Conservation (phyloP, 92 coral and sea anemone genomes). For the Ricordea florida region DNA sequence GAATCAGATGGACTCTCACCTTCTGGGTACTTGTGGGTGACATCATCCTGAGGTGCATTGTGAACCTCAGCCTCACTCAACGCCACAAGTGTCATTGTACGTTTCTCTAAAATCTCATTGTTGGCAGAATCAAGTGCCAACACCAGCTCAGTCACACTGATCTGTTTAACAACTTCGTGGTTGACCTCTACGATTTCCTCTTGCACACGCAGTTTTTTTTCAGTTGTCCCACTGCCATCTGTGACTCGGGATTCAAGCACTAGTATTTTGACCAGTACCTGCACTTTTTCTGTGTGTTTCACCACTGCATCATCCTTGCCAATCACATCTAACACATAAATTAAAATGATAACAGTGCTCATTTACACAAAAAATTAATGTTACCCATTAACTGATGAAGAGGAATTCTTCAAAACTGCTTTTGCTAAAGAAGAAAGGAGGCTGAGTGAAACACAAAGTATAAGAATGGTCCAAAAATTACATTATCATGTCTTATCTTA, state of each 20-base stretch:
- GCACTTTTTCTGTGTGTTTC: slow-evolving; percentile 46
- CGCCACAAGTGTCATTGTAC: slow-evolving; percentile 43
- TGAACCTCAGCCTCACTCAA: slow-evolving; percentile 60
- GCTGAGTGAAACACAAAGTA: too few species aligned
- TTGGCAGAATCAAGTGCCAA: slow-evolving; percentile 75
- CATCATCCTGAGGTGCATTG: slow-evolving; percentile 24
- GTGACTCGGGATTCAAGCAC: slow-evolving; percentile 50
- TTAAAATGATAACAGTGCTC: background rate
- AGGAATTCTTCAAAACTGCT: too few species aligned
- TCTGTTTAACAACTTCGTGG: slow-evolving; percentile 68
- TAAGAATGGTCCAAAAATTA: too few species aligned
- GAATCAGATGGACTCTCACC: background rate
- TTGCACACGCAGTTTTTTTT: slow-evolving; percentile 54
- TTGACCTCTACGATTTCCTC: slow-evolving; percentile 69
- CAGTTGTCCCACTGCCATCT: slow-evolving; percentile 2
- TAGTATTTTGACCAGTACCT: slow-evolving; percentile 69
- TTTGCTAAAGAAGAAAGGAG: background rate
- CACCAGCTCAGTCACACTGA: slow-evolving; percentile 71
- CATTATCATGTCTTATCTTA: too few species aligned
- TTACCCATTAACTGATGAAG: background rate
- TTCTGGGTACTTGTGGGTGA: slow-evolving; percentile 48
- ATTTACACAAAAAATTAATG: background rate
- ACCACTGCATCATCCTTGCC: slow-evolving; percentile 55
- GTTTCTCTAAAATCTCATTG: slow-evolving; percentile 69
- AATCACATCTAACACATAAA: slow-evolving; percentile 53